These are phyloP conservation scores for Atta texana DNA, from an alignment of 1,140 invertebrate species.

Conservation along the genomic window DNA sequence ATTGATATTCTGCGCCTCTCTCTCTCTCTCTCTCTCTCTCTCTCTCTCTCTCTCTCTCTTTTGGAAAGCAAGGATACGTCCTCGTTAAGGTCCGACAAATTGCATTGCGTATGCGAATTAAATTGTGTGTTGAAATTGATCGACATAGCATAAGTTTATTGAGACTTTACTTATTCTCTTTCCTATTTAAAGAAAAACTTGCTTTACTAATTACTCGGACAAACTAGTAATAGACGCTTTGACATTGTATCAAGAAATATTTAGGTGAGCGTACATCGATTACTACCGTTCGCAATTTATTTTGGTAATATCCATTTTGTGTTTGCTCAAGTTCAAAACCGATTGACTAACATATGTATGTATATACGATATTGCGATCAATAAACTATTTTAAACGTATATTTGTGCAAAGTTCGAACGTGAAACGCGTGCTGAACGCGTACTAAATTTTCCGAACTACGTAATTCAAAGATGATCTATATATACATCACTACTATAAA, in stretches of 20 bases:
- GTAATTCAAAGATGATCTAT: neutral
- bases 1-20: conserved; percentile 62
- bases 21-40: conserved; percentile 18
- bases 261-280: neutral
- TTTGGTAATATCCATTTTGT: neutral
- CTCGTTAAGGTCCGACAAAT: conserved; percentile 53
- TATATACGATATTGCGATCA: neutral
- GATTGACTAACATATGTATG: neutral
- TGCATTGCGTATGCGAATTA: conserved; percentile 43
- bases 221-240: neutral
- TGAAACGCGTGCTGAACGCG: neutral
- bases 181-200: neutral
- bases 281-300: neutral
- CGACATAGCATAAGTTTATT: conserved; percentile 43
- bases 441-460: neutral
- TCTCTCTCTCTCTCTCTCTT: conserved; percentile 32
- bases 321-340: neutral
- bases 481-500: neutral
- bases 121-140: conserved; percentile 47
- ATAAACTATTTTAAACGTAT: conserved; percentile 8
- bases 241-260: neutral
- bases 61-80: conserved; percentile 35
- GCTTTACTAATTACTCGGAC: too few species aligned
- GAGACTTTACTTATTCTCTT: neutral
- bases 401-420: neutral